phyloP scores from a whole-genome alignment of 2,797 vertebrate genomes.

The Gadopsis marmoratus region DNA sequence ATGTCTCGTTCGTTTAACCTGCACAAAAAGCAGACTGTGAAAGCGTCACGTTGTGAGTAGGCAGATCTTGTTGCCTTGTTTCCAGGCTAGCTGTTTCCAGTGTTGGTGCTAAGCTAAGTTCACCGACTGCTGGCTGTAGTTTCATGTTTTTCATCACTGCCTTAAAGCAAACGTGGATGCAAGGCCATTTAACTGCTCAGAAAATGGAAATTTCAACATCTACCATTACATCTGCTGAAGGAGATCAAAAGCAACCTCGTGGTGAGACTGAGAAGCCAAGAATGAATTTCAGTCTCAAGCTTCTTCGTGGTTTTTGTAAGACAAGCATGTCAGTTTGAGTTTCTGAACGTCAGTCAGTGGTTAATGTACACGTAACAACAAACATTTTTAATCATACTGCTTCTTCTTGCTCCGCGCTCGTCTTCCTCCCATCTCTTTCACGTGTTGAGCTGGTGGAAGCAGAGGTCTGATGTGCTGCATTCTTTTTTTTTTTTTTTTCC shows the following conservation, averaged over 20 bases:
- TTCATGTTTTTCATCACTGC: not conserved
- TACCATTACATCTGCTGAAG: not conserved
- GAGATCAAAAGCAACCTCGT: not conserved
- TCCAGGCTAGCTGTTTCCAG: not conserved
- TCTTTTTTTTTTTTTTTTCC: constrained; percentile 27
- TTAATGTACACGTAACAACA: constrained; percentile 51
- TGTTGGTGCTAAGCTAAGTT: constrained; percentile 19
- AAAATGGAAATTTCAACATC: not conserved
- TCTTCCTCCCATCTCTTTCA: constrained; percentile 55
- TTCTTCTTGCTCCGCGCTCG: constrained; percentile 44
- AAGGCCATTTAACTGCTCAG: not conserved
- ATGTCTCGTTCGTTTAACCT: too few species aligned
- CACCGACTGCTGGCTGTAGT: not conserved
- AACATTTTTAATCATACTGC: constrained; percentile 36
- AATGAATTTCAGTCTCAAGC: constrained; percentile 2
- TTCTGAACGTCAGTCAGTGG: constrained; percentile 29
- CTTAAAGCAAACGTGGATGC: not conserved
- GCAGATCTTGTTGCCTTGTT: not conserved
- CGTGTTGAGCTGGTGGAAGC: constrained; percentile 28
- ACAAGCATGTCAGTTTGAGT: constrained; percentile 6
- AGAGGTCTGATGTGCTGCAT: constrained; percentile 49
- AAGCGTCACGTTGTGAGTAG: not conserved
- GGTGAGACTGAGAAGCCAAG: not conserved
- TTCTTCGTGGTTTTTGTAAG: not conserved
- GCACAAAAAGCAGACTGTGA: not conserved